phyloP scores from a whole-genome alignment of 2,888 invertebrate species.

The Luffia ferchaultella region DNA sequence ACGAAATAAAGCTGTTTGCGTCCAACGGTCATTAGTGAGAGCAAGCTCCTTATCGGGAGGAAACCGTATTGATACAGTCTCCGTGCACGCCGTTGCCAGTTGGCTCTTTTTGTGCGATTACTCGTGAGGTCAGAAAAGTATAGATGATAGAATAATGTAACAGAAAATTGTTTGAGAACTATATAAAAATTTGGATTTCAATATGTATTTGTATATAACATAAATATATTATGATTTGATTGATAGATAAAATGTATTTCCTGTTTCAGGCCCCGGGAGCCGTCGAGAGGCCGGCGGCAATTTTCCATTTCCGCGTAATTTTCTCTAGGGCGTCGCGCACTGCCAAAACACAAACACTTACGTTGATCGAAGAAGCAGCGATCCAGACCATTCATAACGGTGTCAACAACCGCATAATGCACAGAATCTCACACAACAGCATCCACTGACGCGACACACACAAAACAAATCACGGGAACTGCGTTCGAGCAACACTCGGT shows the following conservation, averaged over 20 bases:
- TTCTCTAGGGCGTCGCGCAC: conserved; percentile 15
- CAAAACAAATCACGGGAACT: conserved; percentile 32
- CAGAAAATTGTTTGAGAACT: neutral
- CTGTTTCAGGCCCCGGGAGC: neutral
- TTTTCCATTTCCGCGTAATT: conserved; percentile 36
- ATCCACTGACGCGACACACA: conserved; percentile 43
- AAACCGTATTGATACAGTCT: conserved; percentile 3
- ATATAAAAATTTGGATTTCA: no score
- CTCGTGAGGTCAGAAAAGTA: neutral
- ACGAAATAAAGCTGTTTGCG: neutral
- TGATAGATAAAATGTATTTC: no score
- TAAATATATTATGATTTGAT: no score
- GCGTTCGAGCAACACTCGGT: conserved; percentile 29
- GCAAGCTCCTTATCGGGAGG: conserved; percentile 1
- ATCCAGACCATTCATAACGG: conserved; percentile 66
- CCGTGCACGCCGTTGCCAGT: neutral
- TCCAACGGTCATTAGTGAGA: conserved; percentile 1
- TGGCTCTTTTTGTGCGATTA: neutral
- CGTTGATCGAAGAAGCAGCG: conserved; percentile 66
- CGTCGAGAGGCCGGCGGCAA: conserved; percentile 23
- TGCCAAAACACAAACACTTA: conserved; percentile 48
- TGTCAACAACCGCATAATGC: conserved; percentile 58
- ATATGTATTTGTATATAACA: no score
- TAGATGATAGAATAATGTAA: neutral
- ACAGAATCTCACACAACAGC: conserved; percentile 50